Conservation (phyloP, 2,888 invertebrate genomes). For the Nephrotoma flavescens region DNA sequence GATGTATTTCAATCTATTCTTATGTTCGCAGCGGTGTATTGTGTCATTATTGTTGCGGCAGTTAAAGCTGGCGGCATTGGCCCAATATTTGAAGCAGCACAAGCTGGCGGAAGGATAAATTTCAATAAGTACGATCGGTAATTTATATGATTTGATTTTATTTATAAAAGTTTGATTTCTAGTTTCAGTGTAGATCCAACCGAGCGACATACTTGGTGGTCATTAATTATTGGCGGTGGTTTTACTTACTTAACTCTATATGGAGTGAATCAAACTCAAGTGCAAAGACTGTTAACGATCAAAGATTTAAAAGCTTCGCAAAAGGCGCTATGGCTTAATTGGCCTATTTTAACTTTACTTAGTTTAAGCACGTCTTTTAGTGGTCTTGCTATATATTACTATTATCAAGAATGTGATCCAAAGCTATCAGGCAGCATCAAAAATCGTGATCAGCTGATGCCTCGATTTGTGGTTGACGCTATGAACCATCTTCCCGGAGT, state of each 20-base stretch:
- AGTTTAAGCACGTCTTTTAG: slow-evolving; percentile 60
- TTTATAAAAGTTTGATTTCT: slow-evolving; percentile 13
- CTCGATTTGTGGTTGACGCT: slow-evolving; percentile 59
- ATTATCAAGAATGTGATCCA: slow-evolving; percentile 73
- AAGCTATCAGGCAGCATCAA: slow-evolving; percentile 41
- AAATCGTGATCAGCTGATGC: slow-evolving; percentile 64
- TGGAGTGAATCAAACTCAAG: slow-evolving; percentile 77
- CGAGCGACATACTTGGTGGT: slow-evolving; percentile 70
- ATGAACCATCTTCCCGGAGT: slow-evolving; percentile 62
- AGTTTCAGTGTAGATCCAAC: slow-evolving; percentile 70
- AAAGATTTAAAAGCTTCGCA: slow-evolving; percentile 55
- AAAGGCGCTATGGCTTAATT: slow-evolving; percentile 60
- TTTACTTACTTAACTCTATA: slow-evolving; percentile 69
- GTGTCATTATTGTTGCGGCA: slow-evolving; percentile 59
- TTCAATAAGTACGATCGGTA: slow-evolving; percentile 41
- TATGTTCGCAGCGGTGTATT: slow-evolving; percentile 72
- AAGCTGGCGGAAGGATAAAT: slow-evolving; percentile 52
- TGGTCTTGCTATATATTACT: slow-evolving; percentile 74
- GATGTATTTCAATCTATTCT: slow-evolving; percentile 72
- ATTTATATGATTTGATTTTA: background rate
- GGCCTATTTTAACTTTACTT: slow-evolving; percentile 60
- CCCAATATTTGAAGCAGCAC: slow-evolving; percentile 56
- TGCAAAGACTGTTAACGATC: slow-evolving; percentile 57
- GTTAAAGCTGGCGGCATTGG: slow-evolving; percentile 52
- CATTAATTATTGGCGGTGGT: slow-evolving; percentile 63